Evolutionary conservation across 2,888 invertebrate genomes (phyloP).

Genomic region (Linyphia triangularis): DNA sequence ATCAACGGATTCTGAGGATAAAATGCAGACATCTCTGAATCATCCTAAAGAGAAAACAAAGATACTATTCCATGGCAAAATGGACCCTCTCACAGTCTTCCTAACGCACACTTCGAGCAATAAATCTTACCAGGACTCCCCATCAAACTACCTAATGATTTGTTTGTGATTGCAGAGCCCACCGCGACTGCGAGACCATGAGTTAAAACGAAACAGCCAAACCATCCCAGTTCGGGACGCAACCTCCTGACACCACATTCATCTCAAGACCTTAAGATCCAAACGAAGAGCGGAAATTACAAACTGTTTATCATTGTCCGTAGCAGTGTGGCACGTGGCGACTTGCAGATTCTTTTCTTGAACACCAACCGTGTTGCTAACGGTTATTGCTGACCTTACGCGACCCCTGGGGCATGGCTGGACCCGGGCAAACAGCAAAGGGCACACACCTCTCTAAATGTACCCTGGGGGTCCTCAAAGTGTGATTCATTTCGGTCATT

Average conservation of each 20-base stretch:
- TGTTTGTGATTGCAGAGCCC: constrained; percentile 24
- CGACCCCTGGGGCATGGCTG: constrained; percentile 25
- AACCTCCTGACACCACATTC: constrained; percentile 8
- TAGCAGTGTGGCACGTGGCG: constrained; percentile 33
- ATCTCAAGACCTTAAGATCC: constrained; percentile 30
- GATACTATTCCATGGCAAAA: too few relatives aligned
- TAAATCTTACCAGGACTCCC: background rate
- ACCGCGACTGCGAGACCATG: background rate
- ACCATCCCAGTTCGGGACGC: background rate
- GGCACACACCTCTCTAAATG: constrained; percentile 52
- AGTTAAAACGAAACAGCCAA: constrained; percentile 15
- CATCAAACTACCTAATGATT: constrained; percentile 36
- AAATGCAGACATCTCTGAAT: too few relatives aligned
- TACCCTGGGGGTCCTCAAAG: constrained; percentile 48
- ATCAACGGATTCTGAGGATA: too few relatives aligned
- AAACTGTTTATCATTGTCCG: constrained; percentile 67
- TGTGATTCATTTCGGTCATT: constrained; percentile 72
- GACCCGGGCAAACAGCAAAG: constrained; percentile 7
- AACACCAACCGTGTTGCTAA: constrained; percentile 40
- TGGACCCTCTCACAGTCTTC: too few relatives aligned
- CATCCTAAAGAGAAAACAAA: too few relatives aligned
- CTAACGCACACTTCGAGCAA: too few relatives aligned
- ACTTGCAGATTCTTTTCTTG: background rate
- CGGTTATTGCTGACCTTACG: constrained; percentile 61
- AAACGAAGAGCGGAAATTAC: constrained; percentile 71